Percentiles rank a stretch among this genome's conserved stretches.
These are phyloP conservation scores for Nectonema munidae DNA, from an alignment of 2,888 invertebrate genomes.

Conservation along the genomic window DNA sequence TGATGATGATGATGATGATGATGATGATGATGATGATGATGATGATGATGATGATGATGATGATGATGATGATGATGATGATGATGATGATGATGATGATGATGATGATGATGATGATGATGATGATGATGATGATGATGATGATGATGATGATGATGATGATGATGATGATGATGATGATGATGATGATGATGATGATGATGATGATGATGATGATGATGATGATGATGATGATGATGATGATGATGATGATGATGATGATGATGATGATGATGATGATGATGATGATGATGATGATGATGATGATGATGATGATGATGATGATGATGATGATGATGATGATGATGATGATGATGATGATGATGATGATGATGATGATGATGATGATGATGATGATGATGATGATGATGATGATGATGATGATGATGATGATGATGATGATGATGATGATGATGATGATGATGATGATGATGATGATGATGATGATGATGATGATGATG, in stretches of 20 bases:
- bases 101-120: not conserved
- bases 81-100: not conserved
- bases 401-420: slow-evolving; percentile 5
- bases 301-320: slow-evolving; percentile 5
- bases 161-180: slow-evolving; percentile 5
- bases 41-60: slow-evolving; percentile 5
- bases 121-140: slow-evolving; percentile 5
- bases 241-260: slow-evolving; percentile 1
- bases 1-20: slow-evolving; percentile 5
- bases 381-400: slow-evolving; percentile 5
- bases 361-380: slow-evolving; percentile 1
- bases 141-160: slow-evolving; percentile 5
- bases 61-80: slow-evolving; percentile 5
- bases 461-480: not conserved
- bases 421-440: slow-evolving; percentile 5
- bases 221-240: not conserved
- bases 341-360: not conserved
- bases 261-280: slow-evolving; percentile 5
- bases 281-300: slow-evolving; percentile 5
- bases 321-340: slow-evolving; percentile 1
- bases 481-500: not conserved
- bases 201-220: slow-evolving; percentile 1
- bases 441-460: slow-evolving; percentile 1
- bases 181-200: slow-evolving; percentile 5
- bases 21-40: slow-evolving; percentile 5